phyloP scores from a whole-genome alignment of 1,140 invertebrate genomes.

The Anadara kagoshimensis region DNA sequence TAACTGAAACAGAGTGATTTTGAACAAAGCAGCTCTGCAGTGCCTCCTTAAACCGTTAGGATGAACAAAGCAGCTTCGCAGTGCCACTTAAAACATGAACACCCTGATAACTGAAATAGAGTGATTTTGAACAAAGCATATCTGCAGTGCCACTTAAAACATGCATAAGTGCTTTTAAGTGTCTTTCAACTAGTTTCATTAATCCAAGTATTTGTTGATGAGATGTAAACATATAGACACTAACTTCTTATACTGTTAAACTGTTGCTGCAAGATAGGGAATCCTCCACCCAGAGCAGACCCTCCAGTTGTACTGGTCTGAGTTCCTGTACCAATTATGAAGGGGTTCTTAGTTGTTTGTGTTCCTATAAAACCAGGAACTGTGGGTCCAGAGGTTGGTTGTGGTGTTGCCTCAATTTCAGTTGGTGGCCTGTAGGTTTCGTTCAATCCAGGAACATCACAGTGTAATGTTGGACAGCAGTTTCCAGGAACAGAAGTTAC shows the following conservation, averaged over 20 bases:
- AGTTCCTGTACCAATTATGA: constrained; percentile 11
- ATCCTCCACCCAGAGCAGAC: constrained; percentile 24
- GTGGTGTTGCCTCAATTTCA: constrained; percentile 37
- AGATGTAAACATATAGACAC: background rate
- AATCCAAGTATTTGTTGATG: background rate
- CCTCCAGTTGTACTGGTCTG: constrained; percentile 23
- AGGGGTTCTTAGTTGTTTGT: background rate
- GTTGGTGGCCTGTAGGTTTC: constrained; percentile 42
- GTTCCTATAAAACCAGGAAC: background rate
- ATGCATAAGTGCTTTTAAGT: too few relatives aligned
- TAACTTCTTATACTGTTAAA: constrained; percentile 30
- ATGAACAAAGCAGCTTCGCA: too few relatives aligned
- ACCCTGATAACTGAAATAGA: too few relatives aligned
- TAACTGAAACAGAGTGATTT: too few relatives aligned
- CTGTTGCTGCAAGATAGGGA: constrained; percentile 33
- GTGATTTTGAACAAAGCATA: too few relatives aligned
- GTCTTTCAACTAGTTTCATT: too few relatives aligned
- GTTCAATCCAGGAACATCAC: constrained; percentile 44
- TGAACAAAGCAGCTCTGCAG: too few relatives aligned
- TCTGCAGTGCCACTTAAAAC: too few relatives aligned
- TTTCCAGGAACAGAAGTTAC: constrained; percentile 43
- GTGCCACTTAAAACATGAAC: too few relatives aligned
- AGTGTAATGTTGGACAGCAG: constrained; percentile 47
- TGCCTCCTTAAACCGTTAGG: too few relatives aligned
- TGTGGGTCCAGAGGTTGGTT: background rate